phyloP scores from a whole-genome alignment of 1,140 invertebrate genomes.

The Amyelois transitella region DNA sequence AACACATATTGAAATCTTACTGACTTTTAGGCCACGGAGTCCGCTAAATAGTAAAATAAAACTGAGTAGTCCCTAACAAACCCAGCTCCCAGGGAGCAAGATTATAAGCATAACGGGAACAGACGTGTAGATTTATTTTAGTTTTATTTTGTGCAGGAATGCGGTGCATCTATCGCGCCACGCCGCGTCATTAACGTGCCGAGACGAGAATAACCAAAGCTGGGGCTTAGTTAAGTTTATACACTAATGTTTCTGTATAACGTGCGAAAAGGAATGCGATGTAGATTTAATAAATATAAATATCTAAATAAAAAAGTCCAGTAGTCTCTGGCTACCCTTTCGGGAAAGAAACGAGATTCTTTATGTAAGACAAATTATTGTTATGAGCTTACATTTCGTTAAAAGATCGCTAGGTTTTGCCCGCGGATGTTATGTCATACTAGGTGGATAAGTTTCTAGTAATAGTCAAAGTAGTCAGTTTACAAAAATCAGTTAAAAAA shows the following conservation, averaged over 20 bases:
- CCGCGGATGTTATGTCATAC: neutral
- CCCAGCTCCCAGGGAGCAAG: neutral
- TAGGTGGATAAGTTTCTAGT: neutral
- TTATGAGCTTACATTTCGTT: neutral
- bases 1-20: too few species aligned
- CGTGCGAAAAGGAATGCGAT: slow-evolving; percentile 13
- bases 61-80: neutral
- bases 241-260: too few species aligned
- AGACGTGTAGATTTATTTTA: neutral
- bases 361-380: too few species aligned
- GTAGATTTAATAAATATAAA: too few species aligned
- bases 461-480: neutral
- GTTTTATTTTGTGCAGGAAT: slow-evolving; percentile 23
- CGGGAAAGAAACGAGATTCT: neutral
- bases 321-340: too few species aligned
- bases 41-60: neutral
- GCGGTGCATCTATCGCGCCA: slow-evolving; percentile 18
- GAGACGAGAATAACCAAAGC: slow-evolving; percentile 25
- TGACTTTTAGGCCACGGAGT: too few species aligned
- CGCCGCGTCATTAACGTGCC: slow-evolving; percentile 24
- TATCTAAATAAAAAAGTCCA: too few species aligned
- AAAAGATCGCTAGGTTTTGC: neutral
- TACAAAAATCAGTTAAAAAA: too few species aligned
- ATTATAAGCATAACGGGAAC: neutral
- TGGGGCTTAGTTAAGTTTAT: neutral